phyloP scores from a whole-genome alignment of 2,888 invertebrate species.

The Hirtodrosophila duncani region DNA sequence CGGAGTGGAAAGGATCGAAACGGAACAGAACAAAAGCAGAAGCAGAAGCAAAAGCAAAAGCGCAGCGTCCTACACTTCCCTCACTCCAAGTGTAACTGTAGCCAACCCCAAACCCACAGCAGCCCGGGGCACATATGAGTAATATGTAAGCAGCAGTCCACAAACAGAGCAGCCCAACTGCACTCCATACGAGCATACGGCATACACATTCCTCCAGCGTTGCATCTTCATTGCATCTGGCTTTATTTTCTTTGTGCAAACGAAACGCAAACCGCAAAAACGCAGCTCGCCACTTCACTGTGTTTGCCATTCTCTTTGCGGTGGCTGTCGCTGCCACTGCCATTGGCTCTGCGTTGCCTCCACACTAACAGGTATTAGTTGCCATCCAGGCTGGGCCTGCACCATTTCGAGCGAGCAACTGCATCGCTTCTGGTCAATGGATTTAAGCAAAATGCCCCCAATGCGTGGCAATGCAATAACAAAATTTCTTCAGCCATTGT shows the following conservation, averaged over 20 bases:
- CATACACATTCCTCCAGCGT: background rate
- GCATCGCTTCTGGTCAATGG: too few species aligned
- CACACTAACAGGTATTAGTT: background rate
- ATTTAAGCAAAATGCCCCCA: too few species aligned
- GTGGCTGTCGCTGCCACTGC: constrained; percentile 17
- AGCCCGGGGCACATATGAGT: constrained; percentile 53
- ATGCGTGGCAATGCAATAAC: too few species aligned
- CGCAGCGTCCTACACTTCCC: background rate
- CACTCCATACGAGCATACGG: constrained; percentile 19
- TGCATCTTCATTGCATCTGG: constrained; percentile 48
- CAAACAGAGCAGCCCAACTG: constrained; percentile 39
- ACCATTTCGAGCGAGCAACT: too few species aligned
- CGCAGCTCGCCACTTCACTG: constrained; percentile 28
- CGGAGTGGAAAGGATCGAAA: too few species aligned
- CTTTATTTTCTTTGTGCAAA: constrained; percentile 49
- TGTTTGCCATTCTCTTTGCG: constrained; percentile 51
- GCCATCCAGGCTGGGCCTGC: too few species aligned
- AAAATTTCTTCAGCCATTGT: constrained; percentile 40
- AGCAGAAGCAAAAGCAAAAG: constrained; percentile 11
- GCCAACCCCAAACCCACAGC: constrained; percentile 4
- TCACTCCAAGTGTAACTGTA: background rate
- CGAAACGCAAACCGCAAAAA: constrained; percentile 37
- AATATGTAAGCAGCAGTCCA: constrained; percentile 47
- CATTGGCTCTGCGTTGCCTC: too few species aligned
- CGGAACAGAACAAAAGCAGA: constrained; percentile 54